Evolutionary conservation across 2,113 vertebrate genomes (phyloP).

Genomic region (Mus musculus): DNA sequence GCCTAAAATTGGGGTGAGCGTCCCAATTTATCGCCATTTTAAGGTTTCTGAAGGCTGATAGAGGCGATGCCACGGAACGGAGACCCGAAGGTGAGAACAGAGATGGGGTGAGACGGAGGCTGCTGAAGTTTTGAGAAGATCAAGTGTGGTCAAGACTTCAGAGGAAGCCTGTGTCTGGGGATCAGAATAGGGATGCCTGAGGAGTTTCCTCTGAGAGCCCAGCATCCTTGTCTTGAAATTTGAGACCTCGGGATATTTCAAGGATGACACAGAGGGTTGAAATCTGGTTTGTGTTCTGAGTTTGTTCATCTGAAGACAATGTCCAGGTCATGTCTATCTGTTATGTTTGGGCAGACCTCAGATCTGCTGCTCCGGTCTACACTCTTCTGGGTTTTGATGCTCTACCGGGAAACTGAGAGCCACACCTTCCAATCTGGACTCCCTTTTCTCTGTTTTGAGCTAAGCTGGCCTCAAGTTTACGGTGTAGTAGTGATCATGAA

Average conservation of each 20-base stretch:
- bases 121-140: background rate
- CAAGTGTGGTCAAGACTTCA: too few species aligned
- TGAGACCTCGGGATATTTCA: background rate
- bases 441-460: too few species aligned
- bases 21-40: background rate
- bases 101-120: background rate
- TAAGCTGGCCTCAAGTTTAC: background rate
- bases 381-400: background rate
- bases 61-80: background rate
- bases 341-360: background rate
- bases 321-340: background rate
- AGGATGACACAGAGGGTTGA: background rate
- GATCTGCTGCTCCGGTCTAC: background rate
- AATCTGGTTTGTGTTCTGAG: background rate
- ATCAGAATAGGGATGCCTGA: background rate
- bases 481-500: background rate
- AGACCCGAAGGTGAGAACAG: background rate
- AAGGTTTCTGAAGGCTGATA: background rate
- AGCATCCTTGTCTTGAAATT: background rate
- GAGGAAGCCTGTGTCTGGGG: background rate
- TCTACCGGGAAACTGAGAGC: background rate
- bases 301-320: background rate
- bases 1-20: background rate
- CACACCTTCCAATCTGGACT: background rate
- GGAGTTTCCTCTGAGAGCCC: background rate